phyloP scores from a whole-genome alignment of 2,888 invertebrate species.

The Hyalella azteca region DNA sequence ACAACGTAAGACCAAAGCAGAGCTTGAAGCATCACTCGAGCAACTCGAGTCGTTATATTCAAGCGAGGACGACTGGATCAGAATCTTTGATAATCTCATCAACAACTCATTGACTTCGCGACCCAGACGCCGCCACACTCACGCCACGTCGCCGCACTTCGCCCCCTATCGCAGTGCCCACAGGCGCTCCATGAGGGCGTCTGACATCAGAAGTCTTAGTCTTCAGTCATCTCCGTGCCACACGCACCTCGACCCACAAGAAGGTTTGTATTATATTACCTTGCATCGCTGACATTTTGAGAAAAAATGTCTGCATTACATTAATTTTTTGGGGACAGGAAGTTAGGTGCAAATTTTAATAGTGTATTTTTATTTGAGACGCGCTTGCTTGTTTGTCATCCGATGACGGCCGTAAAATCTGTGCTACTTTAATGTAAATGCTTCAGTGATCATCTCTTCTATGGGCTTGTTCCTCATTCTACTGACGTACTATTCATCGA shows the following conservation, averaged over 20 bases:
- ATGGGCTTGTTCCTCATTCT: no score
- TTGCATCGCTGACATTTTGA: no score
- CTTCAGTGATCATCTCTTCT: no score
- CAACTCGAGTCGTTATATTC: slow-evolving; percentile 63
- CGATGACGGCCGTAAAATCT: no score
- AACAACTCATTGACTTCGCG: slow-evolving; percentile 63
- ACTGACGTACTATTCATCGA: no score
- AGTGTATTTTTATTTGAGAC: no score
- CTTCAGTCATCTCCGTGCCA: slow-evolving; percentile 39
- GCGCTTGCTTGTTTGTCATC: no score
- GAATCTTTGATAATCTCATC: slow-evolving; percentile 67
- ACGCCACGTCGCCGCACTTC: slow-evolving; percentile 45
- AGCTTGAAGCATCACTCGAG: slow-evolving; percentile 48
- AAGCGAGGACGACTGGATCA: slow-evolving; percentile 67
- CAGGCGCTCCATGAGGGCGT: slow-evolving; percentile 61
- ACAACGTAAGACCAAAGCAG: slow-evolving; percentile 50
- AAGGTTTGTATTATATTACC: slow-evolving; percentile 18
- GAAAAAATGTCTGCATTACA: no score
- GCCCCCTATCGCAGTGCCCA: slow-evolving; percentile 44
- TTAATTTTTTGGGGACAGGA: no score
- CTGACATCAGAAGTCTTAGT: slow-evolving; percentile 65
- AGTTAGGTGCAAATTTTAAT: no score
- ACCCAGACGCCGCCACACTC: slow-evolving; percentile 44
- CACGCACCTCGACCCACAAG: background rate
- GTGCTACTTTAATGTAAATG: no score